Evolutionary conservation across 1,140 invertebrate genomes (phyloP).

Genomic region (Cepaea nemoralis): DNA sequence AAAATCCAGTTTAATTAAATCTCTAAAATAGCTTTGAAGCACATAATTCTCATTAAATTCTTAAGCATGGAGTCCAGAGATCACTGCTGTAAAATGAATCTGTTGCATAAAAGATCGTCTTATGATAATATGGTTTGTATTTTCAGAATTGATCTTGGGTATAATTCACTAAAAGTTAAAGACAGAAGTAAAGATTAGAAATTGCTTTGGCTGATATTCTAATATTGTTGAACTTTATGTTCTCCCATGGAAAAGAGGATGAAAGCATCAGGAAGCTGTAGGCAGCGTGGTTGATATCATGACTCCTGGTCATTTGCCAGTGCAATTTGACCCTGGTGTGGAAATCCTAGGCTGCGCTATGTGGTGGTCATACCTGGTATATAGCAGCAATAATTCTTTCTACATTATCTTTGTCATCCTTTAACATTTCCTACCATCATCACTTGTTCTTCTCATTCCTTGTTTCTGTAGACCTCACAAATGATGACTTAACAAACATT

Average conservation of each 20-base stretch:
- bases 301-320: slow-evolving; percentile 43
- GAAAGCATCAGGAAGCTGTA: slow-evolving; percentile 35
- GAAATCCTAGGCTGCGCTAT: slow-evolving; percentile 36
- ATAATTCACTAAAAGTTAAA: slow-evolving; percentile 11
- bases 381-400: slow-evolving; percentile 36
- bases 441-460: slow-evolving; percentile 11
- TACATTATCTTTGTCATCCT: slow-evolving; percentile 29
- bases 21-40: background rate
- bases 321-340: slow-evolving; percentile 38
- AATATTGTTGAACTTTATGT: slow-evolving; percentile 40
- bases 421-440: slow-evolving; percentile 28
- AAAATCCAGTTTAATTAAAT: too few species aligned
- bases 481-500: background rate
- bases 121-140: background rate
- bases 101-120: background rate
- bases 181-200: background rate
- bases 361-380: slow-evolving; percentile 41
- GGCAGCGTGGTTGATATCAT: slow-evolving; percentile 37
- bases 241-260: slow-evolving; percentile 39
- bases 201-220: slow-evolving; percentile 30
- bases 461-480: background rate
- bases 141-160: background rate
- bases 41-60: background rate
- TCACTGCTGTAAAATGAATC: background rate
- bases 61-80: background rate